Evolutionary conservation across 2,797 vertebrate species (phyloP).

Genomic region (Epinephelus awoara): DNA sequence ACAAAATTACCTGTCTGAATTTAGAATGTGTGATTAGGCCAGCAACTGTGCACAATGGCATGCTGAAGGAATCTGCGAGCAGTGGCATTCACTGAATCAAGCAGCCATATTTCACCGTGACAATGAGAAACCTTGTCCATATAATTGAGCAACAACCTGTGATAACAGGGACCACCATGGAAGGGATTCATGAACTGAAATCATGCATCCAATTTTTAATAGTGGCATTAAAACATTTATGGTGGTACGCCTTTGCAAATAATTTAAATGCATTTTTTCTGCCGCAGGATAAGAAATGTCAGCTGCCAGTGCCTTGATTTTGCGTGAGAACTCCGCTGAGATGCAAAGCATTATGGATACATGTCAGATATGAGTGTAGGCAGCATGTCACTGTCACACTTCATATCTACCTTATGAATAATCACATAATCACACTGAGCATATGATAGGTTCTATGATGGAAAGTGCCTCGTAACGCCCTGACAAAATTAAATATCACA

Average conservation of each 20-base stretch:
- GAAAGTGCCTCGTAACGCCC: background rate
- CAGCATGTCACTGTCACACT: constrained; percentile 13
- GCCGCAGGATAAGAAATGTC: background rate
- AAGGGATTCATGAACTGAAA: background rate
- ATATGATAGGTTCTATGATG: constrained; percentile 16
- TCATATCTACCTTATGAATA: constrained; percentile 28
- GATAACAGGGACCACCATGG: background rate
- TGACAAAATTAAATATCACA: constrained; percentile 3
- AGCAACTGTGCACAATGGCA: constrained; percentile 9
- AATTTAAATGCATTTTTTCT: constrained; percentile 1
- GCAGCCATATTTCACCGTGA: constrained; percentile 12
- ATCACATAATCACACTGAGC: constrained; percentile 24
- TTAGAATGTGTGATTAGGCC: background rate
- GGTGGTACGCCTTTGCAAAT: background rate
- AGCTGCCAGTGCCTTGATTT: constrained; percentile 1
- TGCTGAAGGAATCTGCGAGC: background rate
- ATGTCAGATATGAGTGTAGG: constrained; percentile 25
- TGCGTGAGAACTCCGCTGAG: background rate
- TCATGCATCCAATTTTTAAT: constrained; percentile 7
- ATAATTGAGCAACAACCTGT: background rate
- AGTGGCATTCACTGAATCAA: constrained; percentile 25
- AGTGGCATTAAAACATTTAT: constrained; percentile 1
- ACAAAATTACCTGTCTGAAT: background rate
- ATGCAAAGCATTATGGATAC: constrained; percentile 8
- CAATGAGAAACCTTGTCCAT: background rate